Base-by-base conservation (phyloP, 2,113 vertebrate genomes). In the Poecile atricapillus region DNA sequence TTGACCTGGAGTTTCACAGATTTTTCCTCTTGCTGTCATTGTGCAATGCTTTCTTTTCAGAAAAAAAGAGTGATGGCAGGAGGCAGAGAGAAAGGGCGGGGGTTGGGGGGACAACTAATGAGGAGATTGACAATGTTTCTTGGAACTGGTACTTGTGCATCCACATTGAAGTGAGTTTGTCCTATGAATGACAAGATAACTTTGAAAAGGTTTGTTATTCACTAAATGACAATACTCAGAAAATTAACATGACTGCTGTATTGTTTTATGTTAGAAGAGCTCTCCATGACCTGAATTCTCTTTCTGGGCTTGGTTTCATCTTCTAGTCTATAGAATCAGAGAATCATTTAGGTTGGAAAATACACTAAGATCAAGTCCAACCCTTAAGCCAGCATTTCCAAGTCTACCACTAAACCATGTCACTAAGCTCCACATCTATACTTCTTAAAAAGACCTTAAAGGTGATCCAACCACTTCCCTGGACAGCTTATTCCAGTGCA, bases 151-250 rank as follows among this genome's bases (percentile, higher is more conserved):
- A 93, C 81, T 94, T 94, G 75, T 68, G 44, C 76, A 83, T 83
- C 65, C 44, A 65, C 33, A n/a, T 10, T 78, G 79, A 84, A 84
- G 25, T 83, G 64, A 94, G 59, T 74, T 87, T 89, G 52, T 50
- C 47, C 69, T 49, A 3, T 56, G 63, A 96, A 86, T 88, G 50
- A 89, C 62, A 89, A 81, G 43, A 83, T 52, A 71, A 73, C 71
- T 84, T 88, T 82, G 64, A 63, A 86, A 94, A 88, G 86, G 59
- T 70, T 96, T 80, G 28, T 75, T 90, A 75, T 77, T 89, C 73
- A 82, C 39, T 73, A 67, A 90, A 80, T 74, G 49, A 94, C 71
- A 92, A 64, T 77, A 75, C 11, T 79, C n/a, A 70, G 83, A 87
- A 43, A 76, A 76, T 77, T 91, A 75, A 59, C 15, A 47, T 52